Percentiles rank a stretch among this genome's conserved stretches.
Evolutionary conservation across 1,140 invertebrate species (phyloP).

Genomic region (Neoseiulus cucumeris): DNA sequence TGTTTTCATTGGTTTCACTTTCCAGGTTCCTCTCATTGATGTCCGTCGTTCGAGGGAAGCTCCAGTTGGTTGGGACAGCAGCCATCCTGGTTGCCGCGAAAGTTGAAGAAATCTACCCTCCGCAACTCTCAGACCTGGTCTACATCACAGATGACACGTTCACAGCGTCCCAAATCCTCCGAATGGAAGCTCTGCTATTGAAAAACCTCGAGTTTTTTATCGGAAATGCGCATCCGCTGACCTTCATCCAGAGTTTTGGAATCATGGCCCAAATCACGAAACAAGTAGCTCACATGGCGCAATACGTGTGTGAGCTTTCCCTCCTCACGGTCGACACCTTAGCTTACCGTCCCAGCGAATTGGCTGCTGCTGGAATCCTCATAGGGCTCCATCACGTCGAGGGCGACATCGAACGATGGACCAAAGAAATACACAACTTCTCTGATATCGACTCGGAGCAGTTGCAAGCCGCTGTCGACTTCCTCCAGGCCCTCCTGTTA

Average conservation of each 20-base stretch:
- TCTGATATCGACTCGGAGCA: background rate
- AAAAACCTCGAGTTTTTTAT: background rate
- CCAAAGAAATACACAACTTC: background rate
- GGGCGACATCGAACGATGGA: background rate
- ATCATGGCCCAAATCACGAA: background rate
- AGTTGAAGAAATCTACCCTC: slow-evolving; percentile 82
- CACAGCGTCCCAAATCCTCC: slow-evolving; percentile 48
- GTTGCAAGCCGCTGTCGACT: background rate
- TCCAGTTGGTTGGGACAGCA: slow-evolving; percentile 83
- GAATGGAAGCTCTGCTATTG: slow-evolving; percentile 57
- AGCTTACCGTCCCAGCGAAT: background rate
- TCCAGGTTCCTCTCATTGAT: slow-evolving; percentile 61
- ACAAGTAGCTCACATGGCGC: background rate
- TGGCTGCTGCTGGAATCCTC: background rate
- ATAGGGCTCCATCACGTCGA: background rate
- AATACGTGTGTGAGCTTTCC: background rate
- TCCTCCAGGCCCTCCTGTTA: background rate
- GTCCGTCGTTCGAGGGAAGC: slow-evolving; percentile 70
- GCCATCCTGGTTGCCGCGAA: slow-evolving; percentile 85
- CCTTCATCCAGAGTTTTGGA: background rate
- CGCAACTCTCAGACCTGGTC: slow-evolving; percentile 69
- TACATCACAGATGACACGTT: slow-evolving; percentile 81
- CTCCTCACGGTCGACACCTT: background rate
- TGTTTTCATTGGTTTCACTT: too few species aligned
- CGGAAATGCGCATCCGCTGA: background rate